Evolutionary conservation across 2,888 invertebrate genomes (phyloP).

Genomic region (Pristionchus exspectatus): DNA sequence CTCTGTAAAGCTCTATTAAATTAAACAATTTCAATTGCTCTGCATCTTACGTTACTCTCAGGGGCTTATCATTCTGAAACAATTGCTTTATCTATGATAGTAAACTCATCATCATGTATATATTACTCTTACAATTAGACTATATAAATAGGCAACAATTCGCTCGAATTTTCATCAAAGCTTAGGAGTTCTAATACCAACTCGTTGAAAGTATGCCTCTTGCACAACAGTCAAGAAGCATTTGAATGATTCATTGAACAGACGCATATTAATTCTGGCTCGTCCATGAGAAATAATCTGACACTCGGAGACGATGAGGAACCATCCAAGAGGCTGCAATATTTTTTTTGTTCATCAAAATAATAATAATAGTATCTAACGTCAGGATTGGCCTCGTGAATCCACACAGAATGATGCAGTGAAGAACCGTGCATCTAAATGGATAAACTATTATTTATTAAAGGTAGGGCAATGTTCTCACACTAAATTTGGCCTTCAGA

Average conservation of each 20-base stretch:
- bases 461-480: neutral
- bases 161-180: no score
- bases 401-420: constrained; percentile 25
- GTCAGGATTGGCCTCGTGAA: neutral
- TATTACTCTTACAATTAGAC: no score
- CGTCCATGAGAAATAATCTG: neutral
- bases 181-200: neutral
- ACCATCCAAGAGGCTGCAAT: neutral
- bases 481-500: neutral
- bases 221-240: neutral
- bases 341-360: no score
- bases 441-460: neutral
- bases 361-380: neutral
- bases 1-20: no score
- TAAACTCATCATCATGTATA: no score
- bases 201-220: neutral
- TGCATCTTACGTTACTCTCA: no score
- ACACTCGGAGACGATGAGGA: neutral
- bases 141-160: no score
- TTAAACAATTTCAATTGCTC: no score
- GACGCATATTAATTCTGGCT: neutral
- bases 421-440: neutral
- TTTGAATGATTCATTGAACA: neutral
- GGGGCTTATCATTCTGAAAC: no score
- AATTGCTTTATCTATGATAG: no score